Conservation (phyloP, 1,140 invertebrate genomes). For the Anastatus disparis region DNA sequence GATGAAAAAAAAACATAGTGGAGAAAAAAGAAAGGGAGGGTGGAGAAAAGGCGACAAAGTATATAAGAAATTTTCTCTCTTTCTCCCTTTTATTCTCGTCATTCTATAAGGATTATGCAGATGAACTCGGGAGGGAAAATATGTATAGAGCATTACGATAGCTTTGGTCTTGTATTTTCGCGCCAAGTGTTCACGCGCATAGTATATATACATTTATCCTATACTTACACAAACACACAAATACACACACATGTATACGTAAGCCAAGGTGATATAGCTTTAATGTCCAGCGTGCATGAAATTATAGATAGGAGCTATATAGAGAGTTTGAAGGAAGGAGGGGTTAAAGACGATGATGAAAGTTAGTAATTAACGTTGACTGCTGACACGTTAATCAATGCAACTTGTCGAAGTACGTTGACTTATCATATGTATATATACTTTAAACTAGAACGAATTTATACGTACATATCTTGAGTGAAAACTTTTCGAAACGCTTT, state of each 20-base stretch:
- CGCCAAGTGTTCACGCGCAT: neutral
- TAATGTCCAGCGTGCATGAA: constrained; percentile 26
- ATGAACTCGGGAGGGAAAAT: constrained; percentile 42
- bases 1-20: neutral
- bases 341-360: too few relatives aligned
- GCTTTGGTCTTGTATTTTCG: too few relatives aligned
- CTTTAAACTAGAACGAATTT: too few relatives aligned
- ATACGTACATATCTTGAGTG: too few relatives aligned
- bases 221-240: too few relatives aligned
- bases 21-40: neutral
- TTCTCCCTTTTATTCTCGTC: constrained; percentile 45
- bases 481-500: too few relatives aligned
- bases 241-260: too few relatives aligned
- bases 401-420: too few relatives aligned
- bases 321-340: neutral
- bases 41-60: neutral
- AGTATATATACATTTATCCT: too few relatives aligned
- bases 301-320: constrained; percentile 17
- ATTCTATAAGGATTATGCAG: constrained; percentile 62
- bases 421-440: too few relatives aligned
- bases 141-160: too few relatives aligned
- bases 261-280: constrained; percentile 36
- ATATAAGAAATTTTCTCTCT: constrained; percentile 28
- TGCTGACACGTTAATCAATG: constrained; percentile 15
- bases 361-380: too few relatives aligned